Conservation (phyloP, 2,888 invertebrate species). For the Nomada ferruginata region DNA sequence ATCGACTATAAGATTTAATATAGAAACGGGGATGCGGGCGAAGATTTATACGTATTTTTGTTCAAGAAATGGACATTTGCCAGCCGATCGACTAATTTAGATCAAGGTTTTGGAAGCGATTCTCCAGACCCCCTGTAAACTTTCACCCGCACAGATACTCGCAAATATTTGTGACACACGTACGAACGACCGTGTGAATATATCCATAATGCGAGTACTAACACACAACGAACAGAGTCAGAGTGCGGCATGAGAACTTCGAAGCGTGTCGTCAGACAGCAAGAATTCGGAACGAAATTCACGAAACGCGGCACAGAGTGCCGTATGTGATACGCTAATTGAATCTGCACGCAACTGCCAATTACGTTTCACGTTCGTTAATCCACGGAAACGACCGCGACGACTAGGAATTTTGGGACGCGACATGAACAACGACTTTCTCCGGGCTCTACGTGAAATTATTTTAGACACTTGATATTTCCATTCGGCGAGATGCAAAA, state of each 20-base stretch:
- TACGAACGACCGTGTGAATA: slow-evolving; percentile 29
- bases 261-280: slow-evolving; percentile 24
- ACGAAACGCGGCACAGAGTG: neutral
- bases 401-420: slow-evolving; percentile 8
- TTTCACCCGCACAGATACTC: slow-evolving; percentile 38
- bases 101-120: slow-evolving; percentile 64
- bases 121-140: slow-evolving; percentile 40
- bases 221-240: neutral
- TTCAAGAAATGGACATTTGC: slow-evolving; percentile 49
- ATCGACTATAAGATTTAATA: slow-evolving; percentile 19
- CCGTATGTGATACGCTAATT: slow-evolving; percentile 42
- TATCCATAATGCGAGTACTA: slow-evolving; percentile 20
- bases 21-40: slow-evolving; percentile 1
- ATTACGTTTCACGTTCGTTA: slow-evolving; percentile 38
- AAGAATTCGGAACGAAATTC: slow-evolving; percentile 46
- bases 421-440: slow-evolving; percentile 2
- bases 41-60: slow-evolving; percentile 55
- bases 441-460: neutral
- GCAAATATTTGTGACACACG: slow-evolving; percentile 41
- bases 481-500: neutral
- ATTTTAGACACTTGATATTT: neutral
- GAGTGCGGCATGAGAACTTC: neutral
- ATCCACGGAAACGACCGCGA: neutral
- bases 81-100: slow-evolving; percentile 59
- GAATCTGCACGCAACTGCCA: slow-evolving; percentile 30